Percentiles rank a stretch among this genome's conserved stretches.
phyloP scores from a whole-genome alignment of 2,797 vertebrate species.

The Coccyzus lansbergi region DNA sequence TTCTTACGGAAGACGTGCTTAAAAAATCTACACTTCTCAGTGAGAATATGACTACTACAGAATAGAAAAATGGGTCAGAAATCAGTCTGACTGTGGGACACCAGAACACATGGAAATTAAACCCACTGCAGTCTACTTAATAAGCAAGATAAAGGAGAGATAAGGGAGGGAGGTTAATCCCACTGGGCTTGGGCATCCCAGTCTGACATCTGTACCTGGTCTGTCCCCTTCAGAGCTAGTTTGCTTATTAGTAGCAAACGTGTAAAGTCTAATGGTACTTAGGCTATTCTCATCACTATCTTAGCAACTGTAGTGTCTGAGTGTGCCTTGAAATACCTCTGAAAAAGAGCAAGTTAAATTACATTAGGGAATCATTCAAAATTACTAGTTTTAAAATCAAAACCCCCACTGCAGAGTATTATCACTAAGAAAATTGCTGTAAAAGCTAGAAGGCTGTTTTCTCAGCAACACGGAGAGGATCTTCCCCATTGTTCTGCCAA shows the following conservation, averaged over 20 bases:
- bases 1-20: not conserved
- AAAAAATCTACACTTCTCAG: not conserved
- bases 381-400: slow-evolving; percentile 30
- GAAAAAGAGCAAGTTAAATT: not conserved
- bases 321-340: not conserved
- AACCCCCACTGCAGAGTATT: not conserved
- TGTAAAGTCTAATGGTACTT: not conserved
- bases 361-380: slow-evolving; percentile 27
- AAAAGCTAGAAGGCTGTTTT: slow-evolving; percentile 37
- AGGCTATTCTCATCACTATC: not conserved
- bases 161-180: not conserved
- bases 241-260: not conserved
- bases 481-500: slow-evolving; percentile 35
- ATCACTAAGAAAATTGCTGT: slow-evolving; percentile 29
- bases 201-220: not conserved
- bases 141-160: not conserved
- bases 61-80: not conserved
- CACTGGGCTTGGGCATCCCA: not conserved
- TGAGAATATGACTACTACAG: not conserved
- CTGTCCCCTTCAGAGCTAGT: not conserved
- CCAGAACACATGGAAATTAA: not conserved
- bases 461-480: slow-evolving; percentile 18
- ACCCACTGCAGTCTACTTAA: too few species aligned
- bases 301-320: not conserved
- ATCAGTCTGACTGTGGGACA: not conserved